Conservation (phyloP, 2,113 vertebrate genomes). For the Dendropsophus ebraccatus region DNA sequence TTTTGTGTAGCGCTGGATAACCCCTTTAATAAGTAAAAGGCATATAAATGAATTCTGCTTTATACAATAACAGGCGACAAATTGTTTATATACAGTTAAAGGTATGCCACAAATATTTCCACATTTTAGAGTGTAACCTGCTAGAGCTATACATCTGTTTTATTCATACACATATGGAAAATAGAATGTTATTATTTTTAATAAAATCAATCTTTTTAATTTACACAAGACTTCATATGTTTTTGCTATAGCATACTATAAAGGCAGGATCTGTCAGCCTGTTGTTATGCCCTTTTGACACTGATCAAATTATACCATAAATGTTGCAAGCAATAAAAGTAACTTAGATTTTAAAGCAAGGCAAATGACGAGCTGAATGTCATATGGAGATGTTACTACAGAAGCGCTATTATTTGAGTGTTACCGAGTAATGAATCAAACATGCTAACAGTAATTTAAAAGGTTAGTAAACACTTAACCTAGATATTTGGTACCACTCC, state of each 20-base stretch:
- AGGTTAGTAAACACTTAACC: conserved; percentile 56
- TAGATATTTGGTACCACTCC: conserved; percentile 57
- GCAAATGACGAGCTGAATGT: conserved; percentile 46
- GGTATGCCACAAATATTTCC: no score
- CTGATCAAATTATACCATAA: conserved; percentile 54
- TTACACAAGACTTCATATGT: not conserved
- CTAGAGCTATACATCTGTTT: not conserved
- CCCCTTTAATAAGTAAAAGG: no score
- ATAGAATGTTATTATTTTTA: not conserved
- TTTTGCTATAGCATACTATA: conserved; percentile 16
- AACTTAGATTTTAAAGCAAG: conserved; percentile 26
- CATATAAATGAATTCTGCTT: no score
- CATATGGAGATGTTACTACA: conserved; percentile 45
- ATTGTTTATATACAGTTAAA: no score
- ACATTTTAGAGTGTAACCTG: no score
- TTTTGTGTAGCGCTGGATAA: no score
- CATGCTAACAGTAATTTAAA: conserved; percentile 56
- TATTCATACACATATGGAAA: not conserved
- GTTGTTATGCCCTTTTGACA: conserved; percentile 52
- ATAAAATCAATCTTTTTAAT: not conserved
- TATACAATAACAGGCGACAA: no score
- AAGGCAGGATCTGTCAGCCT: conserved; percentile 18
- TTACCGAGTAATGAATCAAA: conserved; percentile 54
- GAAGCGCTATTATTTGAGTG: conserved; percentile 47
- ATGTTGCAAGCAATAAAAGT: conserved; percentile 43